Conservation (phyloP, 2,888 invertebrate species). For the Octonoba sinensis region DNA sequence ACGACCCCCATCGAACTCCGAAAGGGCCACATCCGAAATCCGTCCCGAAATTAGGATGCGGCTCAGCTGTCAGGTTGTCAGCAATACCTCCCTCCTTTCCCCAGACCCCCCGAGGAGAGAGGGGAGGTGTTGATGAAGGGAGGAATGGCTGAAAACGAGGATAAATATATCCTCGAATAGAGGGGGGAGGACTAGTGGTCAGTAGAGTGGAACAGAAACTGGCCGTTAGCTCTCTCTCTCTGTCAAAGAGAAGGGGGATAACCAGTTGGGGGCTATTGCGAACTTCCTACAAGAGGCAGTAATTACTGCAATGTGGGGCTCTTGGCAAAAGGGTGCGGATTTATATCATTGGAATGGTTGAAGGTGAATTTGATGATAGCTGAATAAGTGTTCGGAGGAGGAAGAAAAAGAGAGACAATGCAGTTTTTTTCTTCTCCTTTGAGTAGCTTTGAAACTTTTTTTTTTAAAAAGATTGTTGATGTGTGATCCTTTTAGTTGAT, state of each 20-base stretch:
- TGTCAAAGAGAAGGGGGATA: background rate
- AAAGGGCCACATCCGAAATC: constrained; percentile 60
- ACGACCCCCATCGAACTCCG: too few relatives aligned
- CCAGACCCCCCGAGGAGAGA: background rate
- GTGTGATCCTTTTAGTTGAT: too few relatives aligned
- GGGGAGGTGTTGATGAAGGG: background rate
- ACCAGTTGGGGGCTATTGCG: constrained; percentile 5
- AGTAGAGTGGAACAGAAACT: constrained; percentile 62
- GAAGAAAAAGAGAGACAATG: constrained; percentile 4
- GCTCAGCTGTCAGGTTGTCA: constrained; percentile 22
- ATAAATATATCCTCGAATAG: background rate
- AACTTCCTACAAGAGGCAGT: constrained; percentile 53
- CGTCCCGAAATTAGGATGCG: constrained; percentile 62
- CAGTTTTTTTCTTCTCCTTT: too few relatives aligned
- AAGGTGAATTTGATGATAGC: constrained; percentile 40
- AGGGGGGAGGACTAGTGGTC: background rate
- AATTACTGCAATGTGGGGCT: constrained; percentile 58
- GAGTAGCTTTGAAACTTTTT: too few relatives aligned
- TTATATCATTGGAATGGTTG: constrained; percentile 61
- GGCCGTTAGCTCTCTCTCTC: constrained; percentile 59
- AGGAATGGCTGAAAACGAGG: background rate
- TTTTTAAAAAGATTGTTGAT: too few relatives aligned
- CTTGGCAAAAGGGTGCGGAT: constrained; percentile 46
- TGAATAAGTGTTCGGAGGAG: background rate
- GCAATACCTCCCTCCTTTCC: background rate